Percentiles rank a stretch among this genome's conserved stretches.
phyloP scores from a whole-genome alignment of 2,113 vertebrate genomes.

The Peromyscus polionotus region DNA sequence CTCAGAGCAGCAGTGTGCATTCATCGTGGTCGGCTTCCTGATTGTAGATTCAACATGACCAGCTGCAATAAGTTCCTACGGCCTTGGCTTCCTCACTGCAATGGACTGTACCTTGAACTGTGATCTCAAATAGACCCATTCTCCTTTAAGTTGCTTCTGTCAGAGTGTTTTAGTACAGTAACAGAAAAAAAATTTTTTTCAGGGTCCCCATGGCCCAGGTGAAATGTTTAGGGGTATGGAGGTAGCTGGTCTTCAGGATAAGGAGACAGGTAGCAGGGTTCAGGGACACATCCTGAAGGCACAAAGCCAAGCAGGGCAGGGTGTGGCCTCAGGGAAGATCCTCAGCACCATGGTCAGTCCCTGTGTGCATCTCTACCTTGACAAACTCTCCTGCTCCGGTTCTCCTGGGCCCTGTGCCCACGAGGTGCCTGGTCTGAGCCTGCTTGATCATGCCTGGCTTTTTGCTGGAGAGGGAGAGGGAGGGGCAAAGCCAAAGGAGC shows the following conservation, averaged over 20 bases:
- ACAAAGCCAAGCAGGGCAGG: not conserved
- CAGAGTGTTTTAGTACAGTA: not conserved
- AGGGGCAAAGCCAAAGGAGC: not conserved
- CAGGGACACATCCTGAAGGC: not conserved
- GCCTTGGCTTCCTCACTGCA: not conserved
- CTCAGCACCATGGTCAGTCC: not conserved
- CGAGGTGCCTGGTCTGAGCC: rapidly evolving
- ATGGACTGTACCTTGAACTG: not conserved
- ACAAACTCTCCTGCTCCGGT: rapidly evolving
- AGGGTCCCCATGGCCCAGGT: not conserved
- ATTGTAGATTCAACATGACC: not conserved
- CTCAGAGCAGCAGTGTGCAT: too few relatives aligned
- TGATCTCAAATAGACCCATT: not conserved
- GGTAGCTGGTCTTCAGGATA: not conserved
- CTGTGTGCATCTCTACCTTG: not conserved
- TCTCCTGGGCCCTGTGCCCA: not conserved
- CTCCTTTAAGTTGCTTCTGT: not conserved
- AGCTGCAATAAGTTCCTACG: not conserved
- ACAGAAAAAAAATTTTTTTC: too few relatives aligned
- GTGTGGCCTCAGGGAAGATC: rapidly evolving
- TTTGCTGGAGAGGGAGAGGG: not conserved
- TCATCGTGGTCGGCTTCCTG: not conserved
- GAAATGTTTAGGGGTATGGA: rapidly evolving
- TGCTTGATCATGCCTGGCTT: not conserved
- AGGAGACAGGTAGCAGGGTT: not conserved